Evolutionary conservation across 2,797 vertebrate genomes (phyloP), one percentile per base, ranked within the genome.

Genomic region (Xerus rutilus): DNA sequence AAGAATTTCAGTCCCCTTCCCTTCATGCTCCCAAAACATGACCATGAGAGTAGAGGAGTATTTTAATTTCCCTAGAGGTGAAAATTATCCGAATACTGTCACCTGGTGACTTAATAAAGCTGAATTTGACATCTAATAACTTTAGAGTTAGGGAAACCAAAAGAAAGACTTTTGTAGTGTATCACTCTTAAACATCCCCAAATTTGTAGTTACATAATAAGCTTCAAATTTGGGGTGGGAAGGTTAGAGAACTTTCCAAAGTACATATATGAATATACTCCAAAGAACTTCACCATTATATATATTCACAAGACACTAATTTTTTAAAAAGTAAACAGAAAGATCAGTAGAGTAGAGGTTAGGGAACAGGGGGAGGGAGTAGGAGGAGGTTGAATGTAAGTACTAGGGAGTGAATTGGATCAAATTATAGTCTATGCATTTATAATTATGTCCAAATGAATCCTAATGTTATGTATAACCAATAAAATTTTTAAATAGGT

Each of bases 31-130:
- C 35, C 18, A 28, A 74, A 96, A 45, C 23, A 87, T 21, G 32
- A 83, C 15, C 25, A 87, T 59, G 15, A 85, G 18, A 47, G 10
- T 39, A 21, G 32, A 87, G n/a, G 17, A 85, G 87, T 82, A 86
- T 88, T 91, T 91, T 90, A 85, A 95, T 77, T 86, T 89, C 5
- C 13, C 54, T 23, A 70, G 23, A 92, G 72, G 13, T 82, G 57
- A 62, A 87, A 74, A 82, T 23, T 23, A 7, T 79, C 45, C 65
- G 91, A 79, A 84, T 82, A 89, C 15, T 84, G 8, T 52, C 30
- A 93, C 59, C 59, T 89, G n/a, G 13, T 65, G 78, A 18, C 25
- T 86, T 89, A 97, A 91, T 93, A 93, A 95, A 89, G 39, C 23
- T 72, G 70, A 12, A 73, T 86, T 70, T 91, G 64, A 89, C 12